Conservation (phyloP, 2,797 vertebrate species). For the Podargus strigoides region DNA sequence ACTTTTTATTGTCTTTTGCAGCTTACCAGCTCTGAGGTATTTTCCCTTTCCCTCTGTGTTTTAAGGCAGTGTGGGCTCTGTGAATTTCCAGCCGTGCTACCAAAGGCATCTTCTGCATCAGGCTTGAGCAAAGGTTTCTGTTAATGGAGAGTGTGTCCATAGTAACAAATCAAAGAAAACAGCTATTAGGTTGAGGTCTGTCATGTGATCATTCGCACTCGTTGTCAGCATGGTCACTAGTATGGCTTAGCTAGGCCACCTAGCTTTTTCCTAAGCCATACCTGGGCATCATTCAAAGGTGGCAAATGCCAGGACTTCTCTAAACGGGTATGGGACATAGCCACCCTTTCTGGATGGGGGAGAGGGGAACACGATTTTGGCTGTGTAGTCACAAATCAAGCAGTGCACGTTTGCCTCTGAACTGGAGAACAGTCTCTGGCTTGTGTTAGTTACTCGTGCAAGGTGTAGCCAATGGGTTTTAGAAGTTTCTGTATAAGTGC, state of each 20-base stretch:
- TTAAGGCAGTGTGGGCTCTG: neutral
- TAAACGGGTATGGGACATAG: too few species aligned
- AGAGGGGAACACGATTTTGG: neutral
- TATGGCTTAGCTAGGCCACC: neutral
- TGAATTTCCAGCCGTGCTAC: neutral
- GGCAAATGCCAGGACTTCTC: neutral
- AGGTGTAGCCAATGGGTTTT: neutral
- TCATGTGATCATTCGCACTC: rapidly evolving
- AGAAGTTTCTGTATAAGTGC: neutral
- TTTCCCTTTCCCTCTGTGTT: neutral
- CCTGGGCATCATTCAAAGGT: neutral
- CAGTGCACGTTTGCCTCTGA: neutral
- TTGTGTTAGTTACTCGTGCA: neutral
- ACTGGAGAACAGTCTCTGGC: neutral
- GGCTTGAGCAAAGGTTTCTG: neutral
- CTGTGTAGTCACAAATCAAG: neutral
- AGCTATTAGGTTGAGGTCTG: neutral
- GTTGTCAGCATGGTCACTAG: neutral
- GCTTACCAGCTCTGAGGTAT: neutral
- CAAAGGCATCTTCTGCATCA: neutral
- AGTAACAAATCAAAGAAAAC: neutral
- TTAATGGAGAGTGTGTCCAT: neutral
- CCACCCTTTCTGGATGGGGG: neutral
- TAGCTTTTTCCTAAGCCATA: neutral
- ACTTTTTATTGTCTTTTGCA: neutral